phyloP scores from a whole-genome alignment of 2,113 vertebrate genomes.

The Rhegmatorhina hoffmannsi region DNA sequence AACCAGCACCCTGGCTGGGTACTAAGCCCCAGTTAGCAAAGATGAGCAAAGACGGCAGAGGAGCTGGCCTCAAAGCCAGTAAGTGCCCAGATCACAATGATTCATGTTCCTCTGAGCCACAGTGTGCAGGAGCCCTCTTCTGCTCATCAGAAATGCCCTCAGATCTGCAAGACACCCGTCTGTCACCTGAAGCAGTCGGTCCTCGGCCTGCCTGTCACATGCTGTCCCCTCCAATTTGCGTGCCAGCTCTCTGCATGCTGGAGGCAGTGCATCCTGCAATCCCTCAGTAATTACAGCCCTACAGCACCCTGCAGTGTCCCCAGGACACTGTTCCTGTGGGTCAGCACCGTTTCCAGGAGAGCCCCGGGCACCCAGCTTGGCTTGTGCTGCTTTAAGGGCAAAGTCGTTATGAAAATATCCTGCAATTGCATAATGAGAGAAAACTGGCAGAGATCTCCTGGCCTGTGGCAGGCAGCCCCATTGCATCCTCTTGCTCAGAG shows the following conservation, averaged over 20 bases:
- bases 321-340: neutral
- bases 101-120: fast-evolving
- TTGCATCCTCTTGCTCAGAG: neutral
- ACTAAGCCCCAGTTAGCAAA: neutral
- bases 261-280: neutral
- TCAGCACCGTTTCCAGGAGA: neutral
- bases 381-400: neutral
- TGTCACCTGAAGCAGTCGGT: neutral
- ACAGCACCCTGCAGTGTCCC: neutral
- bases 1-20: neutral
- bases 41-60: neutral
- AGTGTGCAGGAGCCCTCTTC: neutral
- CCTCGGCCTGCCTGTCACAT: neutral
- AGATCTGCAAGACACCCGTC: neutral
- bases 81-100: neutral
- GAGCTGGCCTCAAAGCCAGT: neutral
- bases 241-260: neutral
- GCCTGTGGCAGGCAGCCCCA: neutral
- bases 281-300: neutral
- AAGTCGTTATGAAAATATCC: neutral
- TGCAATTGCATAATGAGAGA: neutral
- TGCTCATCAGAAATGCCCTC: neutral
- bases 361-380: neutral
- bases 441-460: neutral
- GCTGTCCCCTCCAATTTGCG: neutral